Base-by-base conservation (phyloP, 2,888 invertebrate species). In the Dorcus hopei region DNA sequence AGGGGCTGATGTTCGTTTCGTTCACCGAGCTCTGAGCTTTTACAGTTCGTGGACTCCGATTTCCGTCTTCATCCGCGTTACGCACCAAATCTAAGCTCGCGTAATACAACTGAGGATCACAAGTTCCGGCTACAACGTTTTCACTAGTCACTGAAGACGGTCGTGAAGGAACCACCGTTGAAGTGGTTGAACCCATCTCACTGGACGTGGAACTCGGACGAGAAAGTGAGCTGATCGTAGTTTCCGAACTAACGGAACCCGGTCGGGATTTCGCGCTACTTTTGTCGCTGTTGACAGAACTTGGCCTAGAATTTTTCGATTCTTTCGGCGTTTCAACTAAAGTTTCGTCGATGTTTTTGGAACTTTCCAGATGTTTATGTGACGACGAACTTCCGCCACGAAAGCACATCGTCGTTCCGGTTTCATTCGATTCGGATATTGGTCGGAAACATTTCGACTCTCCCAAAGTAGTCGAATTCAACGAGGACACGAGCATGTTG, bases 21-120 rank as follows among this genome's bases (percentile, higher is more conserved):
- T 26, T 26, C 65, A 19, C 59, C 52, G 23, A 51, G 23, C 39
- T 42, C 19, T 47, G 67, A 62, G 55, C 62, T 63, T 69, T 69
- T 3, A 64, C 59, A 50, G 67, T 67, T 55, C 71, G 67, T 8
- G 74, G 72, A 58, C 72, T n/a, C 42, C 69, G 68, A 53, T 64
- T 68, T 45, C 70, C 71, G 49, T 70, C 71, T 63, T 77, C 77
- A 43, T 73, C 76, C 40, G 73, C 73, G 23, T 77, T 71, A 60
- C 80, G 77, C 14, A 81, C 79, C 62, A 88, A 75, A 74, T 88
- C 88, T 62, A 88, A 78, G 67, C 85, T 87, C 47, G 87, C 88
- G 72, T 88, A 88, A 70, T 86, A 83, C 55, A 89, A 74, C 66
- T 81, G 81, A 54, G 78, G 75, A 59, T 73, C 73, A 14, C 74